phyloP scores from a whole-genome alignment of 2,888 invertebrate genomes.

The Ischnura elegans region DNA sequence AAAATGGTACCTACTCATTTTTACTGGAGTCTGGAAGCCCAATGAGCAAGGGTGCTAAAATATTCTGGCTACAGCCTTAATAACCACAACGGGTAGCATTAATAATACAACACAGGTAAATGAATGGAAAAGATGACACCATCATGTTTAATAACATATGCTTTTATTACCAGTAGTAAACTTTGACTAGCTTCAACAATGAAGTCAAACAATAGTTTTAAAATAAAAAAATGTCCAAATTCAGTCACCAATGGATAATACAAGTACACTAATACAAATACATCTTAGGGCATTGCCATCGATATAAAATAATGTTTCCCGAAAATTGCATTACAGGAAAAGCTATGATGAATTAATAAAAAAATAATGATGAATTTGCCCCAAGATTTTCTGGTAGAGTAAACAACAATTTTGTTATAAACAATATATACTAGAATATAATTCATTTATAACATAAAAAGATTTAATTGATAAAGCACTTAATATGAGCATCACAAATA shows the following conservation, averaged over 20 bases:
- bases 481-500: background rate
- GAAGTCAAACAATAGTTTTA: background rate
- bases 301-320: background rate
- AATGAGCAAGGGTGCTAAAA: no score
- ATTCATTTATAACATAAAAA: background rate
- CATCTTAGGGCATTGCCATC: background rate
- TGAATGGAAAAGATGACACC: background rate
- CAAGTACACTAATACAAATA: background rate
- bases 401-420: background rate
- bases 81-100: no score
- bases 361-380: background rate
- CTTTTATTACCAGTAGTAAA: background rate
- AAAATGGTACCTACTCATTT: no score
- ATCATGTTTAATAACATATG: conserved; percentile 24
- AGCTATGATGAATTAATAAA: background rate
- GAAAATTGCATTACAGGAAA: background rate
- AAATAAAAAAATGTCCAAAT: background rate
- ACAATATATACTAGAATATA: background rate
- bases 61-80: no score
- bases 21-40: no score
- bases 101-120: no score
- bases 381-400: background rate
- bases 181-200: conserved; percentile 62
- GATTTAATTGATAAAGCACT: background rate
- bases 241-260: background rate